Evolutionary conservation across 2,113 vertebrate genomes (phyloP).

Genomic region (Trachemys scripta): DNA sequence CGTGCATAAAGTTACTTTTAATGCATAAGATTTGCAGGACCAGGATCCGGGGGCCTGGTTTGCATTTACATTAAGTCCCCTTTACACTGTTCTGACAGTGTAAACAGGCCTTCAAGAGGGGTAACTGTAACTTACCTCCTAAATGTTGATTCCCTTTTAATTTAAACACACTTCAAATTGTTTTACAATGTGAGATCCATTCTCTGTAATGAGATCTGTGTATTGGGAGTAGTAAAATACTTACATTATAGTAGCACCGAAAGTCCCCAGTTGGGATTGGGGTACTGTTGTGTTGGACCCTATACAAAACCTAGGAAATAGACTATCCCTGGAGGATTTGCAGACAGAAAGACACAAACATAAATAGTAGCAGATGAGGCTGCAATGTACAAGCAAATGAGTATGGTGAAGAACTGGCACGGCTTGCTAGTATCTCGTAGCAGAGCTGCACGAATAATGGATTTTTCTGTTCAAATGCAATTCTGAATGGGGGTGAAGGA

Average conservation of each 20-base stretch:
- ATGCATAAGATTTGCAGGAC: rapidly evolving
- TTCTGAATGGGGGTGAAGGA: not conserved
- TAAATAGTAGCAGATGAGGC: not conserved
- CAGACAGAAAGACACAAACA: not conserved
- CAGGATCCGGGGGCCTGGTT: not conserved
- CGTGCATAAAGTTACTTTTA: rapidly evolving
- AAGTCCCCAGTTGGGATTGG: not conserved
- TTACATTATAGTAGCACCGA: not conserved
- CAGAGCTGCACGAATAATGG: not conserved
- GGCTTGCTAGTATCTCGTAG: not conserved
- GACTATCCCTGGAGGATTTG: not conserved
- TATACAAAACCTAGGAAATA: not conserved
- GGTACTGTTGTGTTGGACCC: not conserved
- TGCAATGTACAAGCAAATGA: not conserved
- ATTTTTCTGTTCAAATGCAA: not conserved
- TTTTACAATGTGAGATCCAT: not conserved
- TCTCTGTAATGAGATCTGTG: not conserved
- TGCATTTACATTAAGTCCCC: not conserved
- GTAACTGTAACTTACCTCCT: not conserved
- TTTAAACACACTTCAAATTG: not conserved
- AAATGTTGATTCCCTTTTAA: slow-evolving; percentile 38
- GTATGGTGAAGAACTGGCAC: not conserved
- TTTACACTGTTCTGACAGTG: slow-evolving; percentile 6
- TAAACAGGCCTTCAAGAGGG: slow-evolving; percentile 25
- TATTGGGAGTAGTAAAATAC: not conserved